Percentiles rank a stretch among this genome's conserved stretches.
phyloP scores from a whole-genome alignment of 2,888 invertebrate genomes.

The Aphodius granarius region DNA sequence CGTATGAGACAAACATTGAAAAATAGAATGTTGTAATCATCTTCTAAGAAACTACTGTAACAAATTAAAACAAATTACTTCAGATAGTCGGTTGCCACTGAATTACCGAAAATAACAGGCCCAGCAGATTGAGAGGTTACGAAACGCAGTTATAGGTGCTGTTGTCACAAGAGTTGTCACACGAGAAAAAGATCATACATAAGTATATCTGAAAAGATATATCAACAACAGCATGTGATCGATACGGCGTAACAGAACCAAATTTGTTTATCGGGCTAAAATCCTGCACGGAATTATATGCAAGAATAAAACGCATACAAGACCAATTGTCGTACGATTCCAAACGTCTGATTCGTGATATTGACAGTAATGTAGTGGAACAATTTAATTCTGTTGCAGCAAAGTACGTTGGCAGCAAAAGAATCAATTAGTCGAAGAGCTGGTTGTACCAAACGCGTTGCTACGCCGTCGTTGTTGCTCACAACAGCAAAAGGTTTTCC shows the following conservation, averaged over 20 bases:
- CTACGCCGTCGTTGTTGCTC: constrained; percentile 24
- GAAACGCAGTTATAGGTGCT: constrained; percentile 15
- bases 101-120: neutral
- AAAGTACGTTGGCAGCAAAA: too few relatives aligned
- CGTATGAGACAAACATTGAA: constrained; percentile 24
- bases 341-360: constrained; percentile 18
- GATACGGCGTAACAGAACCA: neutral
- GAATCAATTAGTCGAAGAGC: constrained; percentile 28
- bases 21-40: constrained; percentile 33
- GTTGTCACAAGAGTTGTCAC: neutral
- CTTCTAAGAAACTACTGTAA: constrained; percentile 29
- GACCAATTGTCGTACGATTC: neutral
- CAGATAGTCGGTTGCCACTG: neutral
- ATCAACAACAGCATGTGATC: constrained; percentile 6
- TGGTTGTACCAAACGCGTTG: constrained; percentile 26
- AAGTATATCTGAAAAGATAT: neutral
- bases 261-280: too few relatives aligned
- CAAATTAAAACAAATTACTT: constrained; percentile 18
- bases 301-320: too few relatives aligned
- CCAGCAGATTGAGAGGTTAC: neutral
- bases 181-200: neutral
- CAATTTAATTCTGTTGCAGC: too few relatives aligned
- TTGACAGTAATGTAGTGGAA: too few relatives aligned
- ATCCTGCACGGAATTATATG: neutral
- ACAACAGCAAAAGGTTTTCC: constrained; percentile 13